Base-by-base conservation (phyloP, 2,888 invertebrate species). In the Aplocera efformata region DNA sequence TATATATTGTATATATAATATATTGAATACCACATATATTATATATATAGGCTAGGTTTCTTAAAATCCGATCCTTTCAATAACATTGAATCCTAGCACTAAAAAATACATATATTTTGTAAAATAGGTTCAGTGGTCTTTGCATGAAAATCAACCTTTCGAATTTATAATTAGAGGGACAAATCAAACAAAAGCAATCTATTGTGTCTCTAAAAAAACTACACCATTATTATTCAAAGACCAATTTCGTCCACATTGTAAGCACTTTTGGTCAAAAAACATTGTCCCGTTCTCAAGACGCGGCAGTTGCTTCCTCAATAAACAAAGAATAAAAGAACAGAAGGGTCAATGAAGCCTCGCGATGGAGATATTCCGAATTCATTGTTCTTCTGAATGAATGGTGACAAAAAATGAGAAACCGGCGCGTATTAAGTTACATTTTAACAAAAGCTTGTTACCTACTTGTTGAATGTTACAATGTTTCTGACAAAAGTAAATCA, bases 361-460 rank as follows among this genome's bases (percentile, higher is more conserved):
- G 40, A 43, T 34, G 27, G 30, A 44, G 34, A 44, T 38, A 37
- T 48, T 42, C 29, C 22, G 24, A 33, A 30, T 29, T 11, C 17
- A 24, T 53, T 53, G 53, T 53, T 40, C 43, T 48, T 37, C 30
- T 43, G 41, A 49, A 48, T 42, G 53, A 37, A 32, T 30, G 25
- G 33, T 37, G 42, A 39, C 40, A 48, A 50, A 53, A 50, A 49
- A 38, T 37, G 7, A 26, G 32, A 23, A 32, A 31, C 31, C 25
- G 20, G 32, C 39, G 27, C 38, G 48, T 48, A 42, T 53, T 47
- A 32, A 23, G 45, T 45, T 45, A 41, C 45, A 40, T 30, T 26
- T 6, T 9, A 7, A 29, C 40, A 41, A 35, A 13, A 30, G 41
- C 10, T 11, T 30, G n/a, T 11, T 23, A 17, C 28, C 23, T 23